A percentile compares a stretch with the other conserved stretches of the same genome.
These are phyloP conservation scores for Auanema freiburgensis DNA, from an alignment of 2,888 invertebrate genomes.

Conservation along the genomic window DNA sequence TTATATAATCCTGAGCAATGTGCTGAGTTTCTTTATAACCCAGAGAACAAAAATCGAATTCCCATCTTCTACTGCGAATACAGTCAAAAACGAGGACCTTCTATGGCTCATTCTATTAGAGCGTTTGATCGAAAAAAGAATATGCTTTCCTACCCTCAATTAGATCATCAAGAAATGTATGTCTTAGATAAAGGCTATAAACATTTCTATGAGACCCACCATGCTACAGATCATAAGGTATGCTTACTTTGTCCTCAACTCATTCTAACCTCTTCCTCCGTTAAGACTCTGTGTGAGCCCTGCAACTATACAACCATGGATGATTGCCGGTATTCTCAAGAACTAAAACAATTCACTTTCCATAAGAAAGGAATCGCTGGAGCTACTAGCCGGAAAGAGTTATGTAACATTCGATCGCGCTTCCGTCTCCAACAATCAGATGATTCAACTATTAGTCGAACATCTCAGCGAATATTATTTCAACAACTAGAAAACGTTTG, in stretches of 20 bases:
- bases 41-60: constrained; percentile 9
- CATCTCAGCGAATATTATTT: too few species aligned
- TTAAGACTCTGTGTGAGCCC: constrained; percentile 35
- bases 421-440: too few species aligned
- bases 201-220: constrained; percentile 70
- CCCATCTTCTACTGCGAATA: constrained; percentile 76
- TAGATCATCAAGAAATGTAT: constrained; percentile 87
- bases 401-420: too few species aligned
- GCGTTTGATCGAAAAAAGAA: constrained; percentile 81
- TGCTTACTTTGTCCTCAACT: neutral
- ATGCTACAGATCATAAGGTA: neutral
- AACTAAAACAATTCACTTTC: constrained; percentile 25
- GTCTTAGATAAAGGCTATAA: constrained; percentile 88
- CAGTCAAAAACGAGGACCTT: constrained; percentile 91
- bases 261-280: neutral
- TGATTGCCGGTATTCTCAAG: constrained; percentile 21
- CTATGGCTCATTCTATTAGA: constrained; percentile 80
- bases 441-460: too few species aligned
- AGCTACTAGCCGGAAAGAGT: constrained; percentile 15
- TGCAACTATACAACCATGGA: constrained; percentile 36
- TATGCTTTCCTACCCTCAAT: constrained; percentile 73
- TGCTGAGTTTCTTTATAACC: constrained; percentile 19
- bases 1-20: constrained; percentile 24
- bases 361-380: constrained; percentile 15
- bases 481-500: too few species aligned